phyloP scores from a whole-genome alignment of 2,113 vertebrate species.

The Poicephalus gulielmi region DNA sequence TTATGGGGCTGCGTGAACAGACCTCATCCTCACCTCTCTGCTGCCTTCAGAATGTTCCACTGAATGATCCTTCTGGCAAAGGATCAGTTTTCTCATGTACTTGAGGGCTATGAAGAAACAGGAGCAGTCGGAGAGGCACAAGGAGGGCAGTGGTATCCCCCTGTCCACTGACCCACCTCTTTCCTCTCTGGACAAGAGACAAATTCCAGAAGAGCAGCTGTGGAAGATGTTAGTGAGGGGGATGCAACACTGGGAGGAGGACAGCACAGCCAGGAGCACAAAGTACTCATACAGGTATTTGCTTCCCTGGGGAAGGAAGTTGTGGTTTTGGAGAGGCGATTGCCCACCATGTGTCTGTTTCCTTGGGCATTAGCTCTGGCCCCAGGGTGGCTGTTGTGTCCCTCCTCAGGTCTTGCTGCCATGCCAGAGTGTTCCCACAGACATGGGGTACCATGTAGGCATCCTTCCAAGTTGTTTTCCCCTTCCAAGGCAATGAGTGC shows the following conservation, averaged over 20 bases:
- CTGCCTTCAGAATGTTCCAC: neutral
- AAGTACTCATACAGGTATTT: accelerated
- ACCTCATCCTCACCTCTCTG: neutral
- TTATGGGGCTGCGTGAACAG: neutral
- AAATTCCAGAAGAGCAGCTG: neutral
- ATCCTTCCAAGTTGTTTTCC: neutral
- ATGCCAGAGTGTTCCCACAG: neutral
- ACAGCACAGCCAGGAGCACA: neutral
- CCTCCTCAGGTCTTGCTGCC: neutral
- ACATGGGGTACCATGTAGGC: accelerated
- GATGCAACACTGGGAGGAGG: neutral
- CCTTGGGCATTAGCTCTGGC: neutral
- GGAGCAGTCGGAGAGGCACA: neutral
- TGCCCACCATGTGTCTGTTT: neutral
- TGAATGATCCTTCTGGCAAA: neutral
- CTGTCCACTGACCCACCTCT: neutral
- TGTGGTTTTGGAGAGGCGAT: neutral
- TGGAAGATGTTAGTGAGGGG: neutral
- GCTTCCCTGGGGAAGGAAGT: neutral
- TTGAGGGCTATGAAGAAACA: neutral
- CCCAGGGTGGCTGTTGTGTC: neutral
- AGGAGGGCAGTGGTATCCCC: neutral
- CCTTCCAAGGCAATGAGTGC: neutral
- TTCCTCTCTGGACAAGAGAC: neutral
- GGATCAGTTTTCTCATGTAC: neutral